phyloP scores from a whole-genome alignment of 1,140 invertebrate genomes.

The Zaprionus ghesquierei region DNA sequence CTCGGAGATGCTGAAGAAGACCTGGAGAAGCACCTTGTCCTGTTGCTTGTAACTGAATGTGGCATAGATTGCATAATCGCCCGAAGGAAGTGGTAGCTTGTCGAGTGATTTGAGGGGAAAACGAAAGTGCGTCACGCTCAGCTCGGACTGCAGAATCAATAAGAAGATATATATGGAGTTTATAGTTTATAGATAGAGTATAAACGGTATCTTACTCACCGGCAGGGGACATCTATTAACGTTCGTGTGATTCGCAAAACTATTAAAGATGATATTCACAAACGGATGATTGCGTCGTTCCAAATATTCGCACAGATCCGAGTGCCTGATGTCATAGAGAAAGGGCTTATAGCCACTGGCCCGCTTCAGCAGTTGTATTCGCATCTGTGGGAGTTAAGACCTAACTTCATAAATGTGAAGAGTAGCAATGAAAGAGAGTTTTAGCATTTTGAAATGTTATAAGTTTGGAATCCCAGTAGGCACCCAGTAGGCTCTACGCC shows the following conservation, averaged over 20 bases:
- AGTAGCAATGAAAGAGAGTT: too few species aligned
- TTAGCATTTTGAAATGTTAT: too few species aligned
- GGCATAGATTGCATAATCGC: constrained; percentile 63
- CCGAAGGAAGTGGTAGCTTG: constrained; percentile 50
- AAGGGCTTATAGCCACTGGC: constrained; percentile 73
- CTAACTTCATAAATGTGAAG: background rate
- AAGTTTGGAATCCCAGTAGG: too few species aligned
- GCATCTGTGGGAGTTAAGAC: constrained; percentile 43
- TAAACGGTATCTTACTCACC: constrained; percentile 21
- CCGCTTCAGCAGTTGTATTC: constrained; percentile 62
- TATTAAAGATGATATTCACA: constrained; percentile 64
- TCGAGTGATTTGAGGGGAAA: constrained; percentile 61
- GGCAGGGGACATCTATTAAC: constrained; percentile 56
- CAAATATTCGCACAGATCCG: constrained; percentile 64
- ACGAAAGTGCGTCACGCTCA: constrained; percentile 54
- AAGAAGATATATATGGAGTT: background rate
- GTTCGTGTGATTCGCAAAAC: constrained; percentile 57
- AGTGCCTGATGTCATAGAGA: constrained; percentile 57
- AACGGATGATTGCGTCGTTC: constrained; percentile 72
- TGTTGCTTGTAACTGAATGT: constrained; percentile 45
- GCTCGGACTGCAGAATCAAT: constrained; percentile 36
- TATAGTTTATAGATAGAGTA: too few species aligned
- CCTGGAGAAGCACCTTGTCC: constrained; percentile 48
- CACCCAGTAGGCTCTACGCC: background rate
- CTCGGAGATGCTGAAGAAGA: constrained; percentile 61